phyloP scores from a whole-genome alignment of 2,113 vertebrate species.

The Aix galericulata region DNA sequence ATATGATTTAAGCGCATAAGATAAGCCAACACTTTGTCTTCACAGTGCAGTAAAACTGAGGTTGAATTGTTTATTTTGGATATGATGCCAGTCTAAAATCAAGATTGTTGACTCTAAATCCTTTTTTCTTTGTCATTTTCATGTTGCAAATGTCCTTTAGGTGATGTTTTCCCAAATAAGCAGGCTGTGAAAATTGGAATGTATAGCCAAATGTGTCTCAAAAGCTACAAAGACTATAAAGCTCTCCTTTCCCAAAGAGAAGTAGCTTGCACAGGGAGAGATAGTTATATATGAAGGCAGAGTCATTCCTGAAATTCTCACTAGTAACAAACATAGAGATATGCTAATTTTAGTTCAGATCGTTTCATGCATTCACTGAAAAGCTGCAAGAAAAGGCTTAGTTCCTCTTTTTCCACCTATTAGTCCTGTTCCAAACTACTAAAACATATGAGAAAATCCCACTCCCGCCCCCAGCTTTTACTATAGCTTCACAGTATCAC shows the following conservation, averaged over 20 bases:
- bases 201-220: neutral
- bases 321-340: neutral
- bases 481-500: neutral
- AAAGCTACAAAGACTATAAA: neutral
- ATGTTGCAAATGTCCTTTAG: neutral
- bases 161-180: constrained; percentile 11
- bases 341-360: neutral
- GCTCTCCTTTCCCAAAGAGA: neutral
- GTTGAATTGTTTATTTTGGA: neutral
- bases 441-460: neutral
- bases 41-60: neutral
- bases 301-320: neutral
- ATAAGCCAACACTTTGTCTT: constrained; percentile 41
- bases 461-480: neutral
- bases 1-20: constrained; percentile 21
- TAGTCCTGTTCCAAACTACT: neutral
- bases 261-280: neutral
- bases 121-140: constrained; percentile 18
- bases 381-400: neutral
- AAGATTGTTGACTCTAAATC: constrained; percentile 38
- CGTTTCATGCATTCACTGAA: neutral
- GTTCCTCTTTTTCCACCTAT: neutral
- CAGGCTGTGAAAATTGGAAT: neutral
- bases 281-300: neutral
- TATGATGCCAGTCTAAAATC: constrained; percentile 21